Evolutionary conservation across 2,888 invertebrate genomes (phyloP).

Genomic region (Drosophila meridiana): DNA sequence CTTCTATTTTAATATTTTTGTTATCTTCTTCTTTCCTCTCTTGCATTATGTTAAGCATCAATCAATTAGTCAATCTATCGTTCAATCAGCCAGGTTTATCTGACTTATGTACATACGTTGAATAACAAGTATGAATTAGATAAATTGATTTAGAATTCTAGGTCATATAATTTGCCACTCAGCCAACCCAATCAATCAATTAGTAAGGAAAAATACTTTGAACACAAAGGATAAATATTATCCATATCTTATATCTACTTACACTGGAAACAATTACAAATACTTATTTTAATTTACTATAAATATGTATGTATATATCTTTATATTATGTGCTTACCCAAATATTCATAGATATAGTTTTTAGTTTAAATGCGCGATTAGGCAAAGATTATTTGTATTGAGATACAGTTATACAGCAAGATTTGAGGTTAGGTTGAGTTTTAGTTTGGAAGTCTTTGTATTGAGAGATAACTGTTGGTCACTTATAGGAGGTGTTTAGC

Average conservation of each 20-base stretch:
- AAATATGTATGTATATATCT: not conserved
- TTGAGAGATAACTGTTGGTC: slow-evolving; percentile 31
- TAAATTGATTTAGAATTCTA: not conserved
- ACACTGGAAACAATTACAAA: not conserved
- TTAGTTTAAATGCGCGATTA: slow-evolving; percentile 40
- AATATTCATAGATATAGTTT: slow-evolving; percentile 84
- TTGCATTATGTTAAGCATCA: too few relatives aligned
- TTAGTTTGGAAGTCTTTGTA: slow-evolving; percentile 31
- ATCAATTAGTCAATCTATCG: too few relatives aligned
- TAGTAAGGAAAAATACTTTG: not conserved
- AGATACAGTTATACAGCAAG: slow-evolving; percentile 37
- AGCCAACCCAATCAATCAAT: not conserved
- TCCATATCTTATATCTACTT: not conserved
- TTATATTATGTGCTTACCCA: slow-evolving; percentile 78
- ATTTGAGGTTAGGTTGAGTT: slow-evolving; percentile 24
- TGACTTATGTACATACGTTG: too few relatives aligned
- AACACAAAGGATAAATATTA: not conserved
- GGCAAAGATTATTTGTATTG: slow-evolving; percentile 43
- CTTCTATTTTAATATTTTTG: too few relatives aligned
- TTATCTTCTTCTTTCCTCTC: too few relatives aligned
- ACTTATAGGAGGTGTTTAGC: slow-evolving; percentile 21
- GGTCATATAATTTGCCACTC: not conserved
- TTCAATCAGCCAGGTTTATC: not conserved
- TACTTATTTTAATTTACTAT: not conserved
- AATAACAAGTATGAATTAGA: not conserved